Percentiles rank a stretch among this genome's conserved stretches.
These are phyloP conservation scores for Brevimyrus niger DNA, from an alignment of 2,113 vertebrate genomes.

Conservation along the genomic window DNA sequence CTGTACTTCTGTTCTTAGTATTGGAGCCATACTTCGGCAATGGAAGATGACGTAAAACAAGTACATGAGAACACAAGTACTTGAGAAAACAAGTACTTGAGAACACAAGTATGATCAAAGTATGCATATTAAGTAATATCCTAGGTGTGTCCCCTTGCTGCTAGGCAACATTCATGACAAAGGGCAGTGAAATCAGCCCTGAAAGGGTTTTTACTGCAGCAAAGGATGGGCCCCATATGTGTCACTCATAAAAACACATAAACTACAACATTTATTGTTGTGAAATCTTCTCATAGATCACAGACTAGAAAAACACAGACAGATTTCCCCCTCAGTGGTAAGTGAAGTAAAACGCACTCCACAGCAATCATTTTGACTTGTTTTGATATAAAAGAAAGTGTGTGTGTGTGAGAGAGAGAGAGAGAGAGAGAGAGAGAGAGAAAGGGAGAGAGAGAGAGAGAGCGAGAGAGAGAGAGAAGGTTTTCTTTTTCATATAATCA, in stretches of 20 bases:
- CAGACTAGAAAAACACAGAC: neutral
- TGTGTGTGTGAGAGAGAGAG: no score
- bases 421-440: neutral
- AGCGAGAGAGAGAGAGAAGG: neutral
- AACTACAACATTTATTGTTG: neutral
- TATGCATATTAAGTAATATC: neutral
- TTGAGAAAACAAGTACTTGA: neutral
- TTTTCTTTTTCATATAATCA: neutral
- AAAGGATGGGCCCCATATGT: neutral
- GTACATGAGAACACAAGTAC: neutral
- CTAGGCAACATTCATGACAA: neutral
- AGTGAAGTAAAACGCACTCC: neutral
- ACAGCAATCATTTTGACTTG: neutral
- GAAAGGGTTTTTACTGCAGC: conserved; percentile 4
- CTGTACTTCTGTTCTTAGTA: neutral
- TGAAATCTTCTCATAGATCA: neutral
- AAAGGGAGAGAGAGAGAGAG: neutral
- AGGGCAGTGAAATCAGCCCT: neutral
- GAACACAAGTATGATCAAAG: neutral
- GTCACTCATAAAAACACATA: neutral
- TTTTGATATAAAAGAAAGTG: neutral
- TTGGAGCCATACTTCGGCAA: neutral
- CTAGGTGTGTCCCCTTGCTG: conserved; percentile 58
- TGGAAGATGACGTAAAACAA: neutral
- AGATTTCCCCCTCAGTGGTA: neutral